Base-by-base conservation (phyloP, 1,140 invertebrate species). In the Araneus ventricosus region DNA sequence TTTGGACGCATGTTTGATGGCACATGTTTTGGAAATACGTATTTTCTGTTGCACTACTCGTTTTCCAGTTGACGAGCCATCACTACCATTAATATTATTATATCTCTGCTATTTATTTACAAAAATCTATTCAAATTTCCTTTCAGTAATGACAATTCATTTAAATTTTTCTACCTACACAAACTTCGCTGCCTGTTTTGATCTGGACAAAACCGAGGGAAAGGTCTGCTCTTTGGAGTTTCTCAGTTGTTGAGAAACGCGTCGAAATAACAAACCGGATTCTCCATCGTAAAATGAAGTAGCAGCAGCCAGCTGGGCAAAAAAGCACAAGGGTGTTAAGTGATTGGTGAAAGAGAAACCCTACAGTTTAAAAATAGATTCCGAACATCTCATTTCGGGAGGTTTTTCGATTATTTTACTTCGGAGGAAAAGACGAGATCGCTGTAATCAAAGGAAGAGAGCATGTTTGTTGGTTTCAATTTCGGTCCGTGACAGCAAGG, bases 351-450 rank as follows among this genome's bases (percentile, higher is more conserved):
- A 75, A 70, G 27, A 37, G 63, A 67, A 67, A 67, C 63, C 63
- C 63, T 27, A 30, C 63, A n/a, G 70, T 75, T 75, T 34, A 75
- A 75, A 75, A 75, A 75, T 75, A 75, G 70, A 75, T 75, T 75
- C 20, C 70, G 30, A 75, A 75, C 34, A 75, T 75, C 70, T 75
- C 70, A 75, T 75, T 75, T 75, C 70, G 34, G 70, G 20, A 27
- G 30, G 34, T 75, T 75, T 75, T 75, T 17, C 70, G 70, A 75
- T 75, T 37, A 75, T 75, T 75, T 75, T 34, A 75, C 70, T 75
- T 34, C 30, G 67, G 30, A 34, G 30, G 34, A 75, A 34, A 30
- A 34, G 67, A 6, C 30, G 27, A 30, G 27, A 67, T 67, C n/a
- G 63, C 27, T 67, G 63, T 67, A 67, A 67, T 67, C 63, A 67